Evolutionary conservation across 2,113 vertebrate genomes (phyloP), one percentile per base, ranked within the genome.

Genomic region (Mus pahari): DNA sequence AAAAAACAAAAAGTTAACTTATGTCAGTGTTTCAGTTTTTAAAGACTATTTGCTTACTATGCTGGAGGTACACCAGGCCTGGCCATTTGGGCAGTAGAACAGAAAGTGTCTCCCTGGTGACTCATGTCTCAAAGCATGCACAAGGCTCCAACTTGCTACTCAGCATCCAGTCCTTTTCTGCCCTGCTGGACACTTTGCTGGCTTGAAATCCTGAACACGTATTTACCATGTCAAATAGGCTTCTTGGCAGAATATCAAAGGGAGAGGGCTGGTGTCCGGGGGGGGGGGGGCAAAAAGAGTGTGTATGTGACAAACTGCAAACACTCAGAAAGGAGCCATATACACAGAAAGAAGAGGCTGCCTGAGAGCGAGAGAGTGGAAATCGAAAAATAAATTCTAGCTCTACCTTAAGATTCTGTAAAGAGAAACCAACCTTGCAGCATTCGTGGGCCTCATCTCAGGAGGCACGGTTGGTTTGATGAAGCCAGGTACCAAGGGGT

Each of bases 331-430:
- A 58, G n/a, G 24, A 5, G 1, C 33, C 82, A 42, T 17, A 73
- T 83, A 83, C 48, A 6, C 60, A 92, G 55, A 91, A 78, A 0
- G 71, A 70, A 73, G 71, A 75, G 68, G 26, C 33, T 81, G 42
- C 1, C 7, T 92, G 24, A 53, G 45, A 71, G 42, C 7, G 68
- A 86, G 3, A 19, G 36, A 39, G 2, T 70, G 22, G 90, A 94
- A 92, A 86, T 24, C 16, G 66, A 45, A 86, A 91, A 95, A 88
- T 55, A 71, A 92, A 90, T 19, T 53, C 10, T 81, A 90, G 81
- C 66, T 95, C 68, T 4, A 62, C 26, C 58, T 77, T 45, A 48
- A 70, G 10, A 62, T n/a, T 83, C 62, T 39, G 89, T 19, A 0
- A 74, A 82, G 78, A 91, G 28, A 91, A 94, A 89, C 62, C 24